Evolutionary conservation across 2,888 invertebrate species (phyloP), one percentile per base, ranked within the genome.

Genomic region (Saturnia pavonia): DNA sequence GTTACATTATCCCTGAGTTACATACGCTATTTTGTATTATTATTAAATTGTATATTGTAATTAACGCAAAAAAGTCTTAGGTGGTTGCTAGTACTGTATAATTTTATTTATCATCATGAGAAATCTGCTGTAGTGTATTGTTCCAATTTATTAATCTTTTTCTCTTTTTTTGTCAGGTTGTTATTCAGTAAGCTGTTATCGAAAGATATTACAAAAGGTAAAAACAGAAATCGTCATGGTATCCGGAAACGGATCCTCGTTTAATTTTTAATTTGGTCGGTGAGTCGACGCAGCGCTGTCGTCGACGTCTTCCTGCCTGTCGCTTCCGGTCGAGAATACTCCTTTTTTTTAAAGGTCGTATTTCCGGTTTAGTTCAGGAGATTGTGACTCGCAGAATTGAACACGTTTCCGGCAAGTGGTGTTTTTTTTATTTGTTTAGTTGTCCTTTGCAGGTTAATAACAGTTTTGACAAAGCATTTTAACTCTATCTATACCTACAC

Each of bases 181-280:
- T 65, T 65, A 19, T 65, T 1, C 19, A 27, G 14, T 6, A 60
- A 60, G 9, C 40, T 65, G 65, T 40, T 19, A 25, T 9, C 51
- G 34, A 45, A 48, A 70, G 27, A 70, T 11, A 70, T 68, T 68
- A 63, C 11, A 63, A 72, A 72, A 69, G 72, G 68, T 74, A 75
- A 54, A 75, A 80, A 76, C 81, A 78, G 80, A 81, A 82, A 85
- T 78, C 86, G 84, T 86, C 88, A 88, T 85, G 85, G 84, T 84
- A 82, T 78, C 90, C 91, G 92, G 92, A 92, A 92, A 86, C 92
- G 91, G 91, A 91, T 89, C 83, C 90, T 88, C 86, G 85, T 91
- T 92, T 91, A 92, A 93, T 92, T 91, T 93, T 92, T 92, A 91
- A 93, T 92, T 89, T 88, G 82, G 82, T 85, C 81, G 86, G 85